phyloP scores from a whole-genome alignment of 1,140 invertebrate genomes.

The Drosophila ercepeae region DNA sequence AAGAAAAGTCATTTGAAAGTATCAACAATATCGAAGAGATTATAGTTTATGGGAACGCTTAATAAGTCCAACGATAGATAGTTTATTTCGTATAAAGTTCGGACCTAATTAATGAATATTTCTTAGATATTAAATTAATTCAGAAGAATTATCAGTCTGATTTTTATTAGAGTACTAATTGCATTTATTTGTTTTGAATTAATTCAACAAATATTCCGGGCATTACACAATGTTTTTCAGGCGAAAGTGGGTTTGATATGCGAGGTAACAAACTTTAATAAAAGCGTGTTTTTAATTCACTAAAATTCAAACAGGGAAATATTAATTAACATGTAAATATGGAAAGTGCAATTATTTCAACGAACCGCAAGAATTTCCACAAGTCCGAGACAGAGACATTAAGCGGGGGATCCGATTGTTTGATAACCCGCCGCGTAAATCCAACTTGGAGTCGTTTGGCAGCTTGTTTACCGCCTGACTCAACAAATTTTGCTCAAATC shows the following conservation, averaged over 20 bases:
- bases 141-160: too few relatives aligned
- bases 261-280: too few relatives aligned
- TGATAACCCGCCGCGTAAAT: conserved; percentile 6
- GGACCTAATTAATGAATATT: too few relatives aligned
- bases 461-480: conserved; percentile 2
- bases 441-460: conserved; percentile 11
- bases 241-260: too few relatives aligned
- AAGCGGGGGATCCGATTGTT: background rate
- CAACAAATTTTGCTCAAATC: conserved; percentile 10
- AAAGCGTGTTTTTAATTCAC: background rate
- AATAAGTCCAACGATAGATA: too few relatives aligned
- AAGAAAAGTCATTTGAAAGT: too few relatives aligned
- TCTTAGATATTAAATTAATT: too few relatives aligned
- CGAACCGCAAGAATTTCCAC: conserved; percentile 7
- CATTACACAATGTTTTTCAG: background rate
- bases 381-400: background rate
- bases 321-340: conserved; percentile 1
- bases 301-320: background rate
- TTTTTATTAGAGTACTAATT: background rate
- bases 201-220: background rate
- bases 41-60: too few relatives aligned
- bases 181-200: background rate
- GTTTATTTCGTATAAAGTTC: too few relatives aligned
- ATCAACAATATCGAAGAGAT: too few relatives aligned
- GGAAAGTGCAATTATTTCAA: background rate